Evolutionary conservation across 2,888 invertebrate genomes (phyloP), one percentile per base, ranked within the genome.

Genomic region (Drosophila koepferae): DNA sequence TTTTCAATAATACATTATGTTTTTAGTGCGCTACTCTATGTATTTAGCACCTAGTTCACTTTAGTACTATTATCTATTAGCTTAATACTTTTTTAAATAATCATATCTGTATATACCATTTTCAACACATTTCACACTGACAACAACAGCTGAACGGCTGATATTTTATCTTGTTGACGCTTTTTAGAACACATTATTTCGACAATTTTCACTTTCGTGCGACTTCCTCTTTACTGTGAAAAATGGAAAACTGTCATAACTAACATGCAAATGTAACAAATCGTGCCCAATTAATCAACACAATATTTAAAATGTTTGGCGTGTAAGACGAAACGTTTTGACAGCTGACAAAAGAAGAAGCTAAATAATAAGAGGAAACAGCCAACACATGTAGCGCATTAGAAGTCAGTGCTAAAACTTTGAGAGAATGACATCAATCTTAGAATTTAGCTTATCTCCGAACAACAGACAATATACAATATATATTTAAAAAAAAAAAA

Each of bases 381-480:
- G 1, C 20, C 38, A 63, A 65, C 63, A 78, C 48, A 68, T 71
- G 63, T 56, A 53, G 54, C 34, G 54, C 18, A 61, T 76, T 54
- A 34, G 55, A 63, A 51, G 55, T 18, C 38, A 20, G 51, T 56
- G 43, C 62, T 49, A 49, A 74, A 51, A 43, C 34, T 61, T 41
- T 40, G 43, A 51, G 44, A 60, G 55, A 18, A 79, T 79, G 74
- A 80, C 74, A 80, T 81, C 79, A 80, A 81, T 78, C 60, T 65
- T 70, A 55, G 71, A 82, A 73, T 71, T 46, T 34, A 60, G 77
- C 71, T 80, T 73, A 80, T 75, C 77, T 62, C 55, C 16, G 38
- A 2, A 49, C 9, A 71, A 58, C 10, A 71, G 60, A 66, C 38
- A 51, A 76, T 51, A 65, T 40, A 66, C n/a, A n/a, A n/a, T 48